Conservation (phyloP, 2,113 vertebrate genomes). For the Ammospiza caudacuta region DNA sequence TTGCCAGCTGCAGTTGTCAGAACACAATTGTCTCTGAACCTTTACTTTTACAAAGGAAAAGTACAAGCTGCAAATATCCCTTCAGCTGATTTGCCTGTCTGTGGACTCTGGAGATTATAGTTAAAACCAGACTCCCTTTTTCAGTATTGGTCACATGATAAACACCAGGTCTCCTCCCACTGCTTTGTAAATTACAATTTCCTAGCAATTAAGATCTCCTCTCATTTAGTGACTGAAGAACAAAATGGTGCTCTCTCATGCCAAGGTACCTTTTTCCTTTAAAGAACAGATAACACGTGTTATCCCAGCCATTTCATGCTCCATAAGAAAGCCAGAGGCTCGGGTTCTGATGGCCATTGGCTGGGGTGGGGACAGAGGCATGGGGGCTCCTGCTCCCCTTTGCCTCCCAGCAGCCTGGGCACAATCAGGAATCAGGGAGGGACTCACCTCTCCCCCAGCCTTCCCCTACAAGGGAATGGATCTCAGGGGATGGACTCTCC, state of each 20-base stretch:
- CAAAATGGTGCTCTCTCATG: neutral
- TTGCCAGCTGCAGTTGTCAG: neutral
- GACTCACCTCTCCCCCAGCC: neutral
- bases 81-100: neutral
- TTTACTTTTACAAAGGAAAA: neutral
- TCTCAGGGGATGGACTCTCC: accelerated
- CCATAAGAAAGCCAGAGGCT: neutral
- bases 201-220: neutral
- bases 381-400: neutral
- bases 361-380: neutral
- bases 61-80: neutral
- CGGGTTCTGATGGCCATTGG: neutral
- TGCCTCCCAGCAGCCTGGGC: neutral
- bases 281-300: neutral
- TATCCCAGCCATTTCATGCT: neutral
- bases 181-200: neutral
- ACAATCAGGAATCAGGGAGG: neutral
- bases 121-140: neutral
- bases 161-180: neutral
- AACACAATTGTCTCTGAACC: neutral
- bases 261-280: neutral
- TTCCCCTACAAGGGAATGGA: neutral
- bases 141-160: neutral
- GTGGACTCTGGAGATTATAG: neutral
- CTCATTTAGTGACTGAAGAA: neutral